phyloP scores from a whole-genome alignment of 2,888 invertebrate genomes.

The Yponomeuta cagnagella region DNA sequence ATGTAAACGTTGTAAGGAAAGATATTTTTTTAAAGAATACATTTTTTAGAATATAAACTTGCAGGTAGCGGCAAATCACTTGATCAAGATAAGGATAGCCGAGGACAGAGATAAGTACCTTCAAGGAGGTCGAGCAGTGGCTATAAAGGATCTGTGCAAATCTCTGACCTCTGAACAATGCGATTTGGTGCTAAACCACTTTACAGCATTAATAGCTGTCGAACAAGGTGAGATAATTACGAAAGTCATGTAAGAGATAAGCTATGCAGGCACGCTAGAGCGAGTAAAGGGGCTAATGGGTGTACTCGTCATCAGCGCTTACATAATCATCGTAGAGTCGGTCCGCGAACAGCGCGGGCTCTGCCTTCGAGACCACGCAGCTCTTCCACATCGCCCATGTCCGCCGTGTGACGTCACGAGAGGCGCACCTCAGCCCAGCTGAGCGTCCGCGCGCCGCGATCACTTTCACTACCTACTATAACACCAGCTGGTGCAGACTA shows the following conservation, averaged over 20 bases:
- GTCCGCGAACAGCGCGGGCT: constrained; percentile 57
- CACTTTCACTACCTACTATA: constrained; percentile 57
- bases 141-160: no score
- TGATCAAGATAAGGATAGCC: no score
- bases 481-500: neutral
- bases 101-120: no score
- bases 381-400: constrained; percentile 73
- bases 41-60: no score
- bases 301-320: constrained; percentile 34
- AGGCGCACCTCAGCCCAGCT: constrained; percentile 3
- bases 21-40: no score
- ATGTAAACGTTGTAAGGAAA: no score
- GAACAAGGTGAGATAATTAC: constrained; percentile 10
- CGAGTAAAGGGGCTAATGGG: constrained; percentile 8
- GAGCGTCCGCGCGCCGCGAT: constrained; percentile 41
- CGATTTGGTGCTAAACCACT: neutral
- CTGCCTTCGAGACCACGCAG: constrained; percentile 69
- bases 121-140: no score
- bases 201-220: neutral
- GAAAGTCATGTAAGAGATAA: constrained; percentile 7
- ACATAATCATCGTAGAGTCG: constrained; percentile 60
- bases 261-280: constrained; percentile 3
- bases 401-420: constrained; percentile 28
- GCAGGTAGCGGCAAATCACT: no score
- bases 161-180: no score